Evolutionary conservation across 2,797 vertebrate species (phyloP), one percentile per base, ranked within the genome.

Genomic region (Diplodus puntazzo): DNA sequence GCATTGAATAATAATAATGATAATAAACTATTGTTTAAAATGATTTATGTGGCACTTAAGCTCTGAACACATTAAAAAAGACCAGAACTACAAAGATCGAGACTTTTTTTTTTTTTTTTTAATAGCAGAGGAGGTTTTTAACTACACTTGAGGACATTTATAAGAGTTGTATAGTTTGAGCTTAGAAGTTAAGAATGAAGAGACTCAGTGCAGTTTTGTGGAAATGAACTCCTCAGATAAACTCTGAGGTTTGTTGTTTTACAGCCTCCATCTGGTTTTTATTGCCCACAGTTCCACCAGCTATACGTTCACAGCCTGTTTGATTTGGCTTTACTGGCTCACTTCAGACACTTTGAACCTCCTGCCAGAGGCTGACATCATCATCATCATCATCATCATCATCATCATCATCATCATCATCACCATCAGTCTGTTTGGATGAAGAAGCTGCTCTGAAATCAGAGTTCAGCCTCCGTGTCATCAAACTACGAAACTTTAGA

Each of bases 181-280:
- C 65, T 46, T 64, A 23, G 14, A 49, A 49, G 64, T 21, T 8
- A 16, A 75, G 5, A 21, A 20, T 2, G 66, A 57, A 60, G 48
- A 39, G 8, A 1, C 6, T 25, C 23, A 62, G 57, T 46, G 54
- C 30, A 57, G 58, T 61, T 27, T 63, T 25, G 43, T 62, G 64
- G 77, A 61, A 73, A 62, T 20, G n/a, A 71, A 59, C 65, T 68
- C 66, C 42, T 42, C 64, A 50, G 16, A 54, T 11, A 6, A 11
- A 21, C 53, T 42, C 49, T 34, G 79, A 68, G 53, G 71, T 50
- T 68, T 60, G 62, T 39, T 83, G 62, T 39, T 83, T 81, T 75
- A 86, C 2, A 53, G 84, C 71, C 50, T 69, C 55, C 78, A 79
- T 83, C 81, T 81, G 81, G 3, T 53, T 75, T 80, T 79, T 81